Conservation (phyloP, 2,113 vertebrate genomes). For the Mustelus asterias region DNA sequence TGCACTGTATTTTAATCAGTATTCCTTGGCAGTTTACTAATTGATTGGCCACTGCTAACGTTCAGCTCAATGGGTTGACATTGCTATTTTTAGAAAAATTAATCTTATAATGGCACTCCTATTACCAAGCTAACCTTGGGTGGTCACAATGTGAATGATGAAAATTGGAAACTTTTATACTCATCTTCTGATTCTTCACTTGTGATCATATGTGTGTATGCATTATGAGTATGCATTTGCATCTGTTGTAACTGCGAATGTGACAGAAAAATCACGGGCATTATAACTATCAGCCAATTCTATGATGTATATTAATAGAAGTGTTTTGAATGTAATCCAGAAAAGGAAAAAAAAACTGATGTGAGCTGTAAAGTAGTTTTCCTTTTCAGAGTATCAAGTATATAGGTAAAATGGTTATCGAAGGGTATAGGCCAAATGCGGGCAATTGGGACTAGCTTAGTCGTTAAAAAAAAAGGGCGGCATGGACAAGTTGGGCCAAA, state of each 20-base stretch:
- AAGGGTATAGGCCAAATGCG: too few species aligned
- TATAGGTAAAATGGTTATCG: too few species aligned
- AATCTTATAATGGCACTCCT: background rate
- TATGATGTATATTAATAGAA: background rate
- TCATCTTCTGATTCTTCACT: background rate
- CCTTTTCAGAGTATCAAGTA: background rate
- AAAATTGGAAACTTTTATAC: background rate
- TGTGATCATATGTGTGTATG: background rate
- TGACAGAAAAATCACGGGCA: background rate
- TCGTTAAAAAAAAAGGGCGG: too few species aligned
- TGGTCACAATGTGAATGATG: background rate
- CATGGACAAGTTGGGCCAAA: too few species aligned
- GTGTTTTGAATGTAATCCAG: background rate
- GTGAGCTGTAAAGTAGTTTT: background rate
- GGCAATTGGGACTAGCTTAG: too few species aligned
- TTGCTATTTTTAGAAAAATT: conserved; percentile 16
- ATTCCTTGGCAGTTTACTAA: background rate
- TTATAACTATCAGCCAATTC: background rate
- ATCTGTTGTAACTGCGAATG: background rate
- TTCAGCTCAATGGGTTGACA: background rate
- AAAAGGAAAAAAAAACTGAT: background rate
- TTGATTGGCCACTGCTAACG: background rate
- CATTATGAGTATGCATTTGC: background rate
- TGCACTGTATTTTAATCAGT: background rate
- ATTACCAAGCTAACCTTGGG: background rate